Percentiles rank a stretch among this genome's conserved stretches.
Evolutionary conservation across 2,797 vertebrate genomes (phyloP).

Genomic region (Spondyliosoma cantharus): DNA sequence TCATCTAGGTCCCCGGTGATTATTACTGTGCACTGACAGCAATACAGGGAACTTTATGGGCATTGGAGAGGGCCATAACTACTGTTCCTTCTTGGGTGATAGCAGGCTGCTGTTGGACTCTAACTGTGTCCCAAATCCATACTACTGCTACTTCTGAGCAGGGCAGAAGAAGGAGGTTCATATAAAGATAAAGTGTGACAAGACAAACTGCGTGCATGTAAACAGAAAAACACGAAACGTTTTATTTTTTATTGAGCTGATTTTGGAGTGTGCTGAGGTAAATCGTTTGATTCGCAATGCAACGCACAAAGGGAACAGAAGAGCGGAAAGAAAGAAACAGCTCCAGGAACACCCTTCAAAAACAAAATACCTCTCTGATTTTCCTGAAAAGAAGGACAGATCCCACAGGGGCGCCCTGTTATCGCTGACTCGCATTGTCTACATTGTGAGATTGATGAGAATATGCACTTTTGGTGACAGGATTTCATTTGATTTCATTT

Average conservation of each 20-base stretch:
- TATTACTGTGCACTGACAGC: too few species aligned
- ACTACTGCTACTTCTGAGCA: background rate
- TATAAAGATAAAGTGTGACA: background rate
- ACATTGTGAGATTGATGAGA: slow-evolving; percentile 56
- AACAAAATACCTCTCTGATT: too few species aligned
- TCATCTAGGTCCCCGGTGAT: background rate
- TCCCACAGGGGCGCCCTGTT: slow-evolving; percentile 22
- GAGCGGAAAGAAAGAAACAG: too few species aligned
- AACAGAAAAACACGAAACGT: too few species aligned
- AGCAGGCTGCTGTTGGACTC: background rate
- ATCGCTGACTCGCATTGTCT: slow-evolving; percentile 40
- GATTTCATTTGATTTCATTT: slow-evolving; percentile 63
- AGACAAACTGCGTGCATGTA: background rate
- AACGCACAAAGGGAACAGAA: too few species aligned
- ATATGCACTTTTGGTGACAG: slow-evolving; percentile 56
- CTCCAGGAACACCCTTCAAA: too few species aligned
- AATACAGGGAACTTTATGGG: background rate
- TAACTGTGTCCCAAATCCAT: too few species aligned
- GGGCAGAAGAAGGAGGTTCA: background rate
- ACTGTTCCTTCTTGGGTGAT: background rate
- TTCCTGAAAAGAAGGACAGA: background rate
- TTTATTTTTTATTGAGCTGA: too few species aligned
- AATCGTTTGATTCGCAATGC: too few species aligned
- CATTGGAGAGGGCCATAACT: background rate
- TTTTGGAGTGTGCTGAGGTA: too few species aligned